Percentiles rank a stretch among this genome's conserved stretches.
Conservation (phyloP, 2,797 vertebrate species). For the Fundulus diaphanus region DNA sequence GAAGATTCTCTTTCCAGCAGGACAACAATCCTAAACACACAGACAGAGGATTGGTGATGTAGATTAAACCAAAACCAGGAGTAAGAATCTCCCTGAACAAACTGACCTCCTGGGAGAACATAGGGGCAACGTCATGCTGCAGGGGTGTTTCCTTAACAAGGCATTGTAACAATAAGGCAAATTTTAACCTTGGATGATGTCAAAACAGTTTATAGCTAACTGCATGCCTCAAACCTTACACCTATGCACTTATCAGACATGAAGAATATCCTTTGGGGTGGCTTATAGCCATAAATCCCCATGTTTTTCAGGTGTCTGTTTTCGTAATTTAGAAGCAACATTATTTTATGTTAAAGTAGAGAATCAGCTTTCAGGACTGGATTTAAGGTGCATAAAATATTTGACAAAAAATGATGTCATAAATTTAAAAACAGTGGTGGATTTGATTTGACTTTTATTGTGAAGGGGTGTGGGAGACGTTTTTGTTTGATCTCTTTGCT, state of each 20-base stretch:
- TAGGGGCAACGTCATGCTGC: background rate
- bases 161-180: background rate
- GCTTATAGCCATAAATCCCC: too few relatives aligned
- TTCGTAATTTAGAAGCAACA: too few relatives aligned
- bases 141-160: background rate
- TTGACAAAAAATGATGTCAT: background rate
- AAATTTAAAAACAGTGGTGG: too few relatives aligned
- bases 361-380: too few relatives aligned
- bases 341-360: too few relatives aligned
- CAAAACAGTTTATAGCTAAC: background rate
- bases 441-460: slow-evolving; percentile 40
- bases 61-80: too few relatives aligned
- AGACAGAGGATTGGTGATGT: too few relatives aligned
- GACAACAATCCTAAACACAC: too few relatives aligned
- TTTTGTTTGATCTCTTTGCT: fast-evolving
- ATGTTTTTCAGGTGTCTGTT: too few relatives aligned
- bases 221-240: background rate
- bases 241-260: background rate
- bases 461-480: slow-evolving; percentile 28
- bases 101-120: background rate
- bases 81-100: too few relatives aligned
- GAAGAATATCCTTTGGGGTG: background rate
- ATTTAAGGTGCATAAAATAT: too few relatives aligned
- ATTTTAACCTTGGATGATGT: background rate
- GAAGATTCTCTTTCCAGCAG: too few relatives aligned